A percentile compares a stretch with the other conserved stretches of the same genome.
phyloP scores from a whole-genome alignment of 2,888 invertebrate species.

The Yponomeuta evonymella region DNA sequence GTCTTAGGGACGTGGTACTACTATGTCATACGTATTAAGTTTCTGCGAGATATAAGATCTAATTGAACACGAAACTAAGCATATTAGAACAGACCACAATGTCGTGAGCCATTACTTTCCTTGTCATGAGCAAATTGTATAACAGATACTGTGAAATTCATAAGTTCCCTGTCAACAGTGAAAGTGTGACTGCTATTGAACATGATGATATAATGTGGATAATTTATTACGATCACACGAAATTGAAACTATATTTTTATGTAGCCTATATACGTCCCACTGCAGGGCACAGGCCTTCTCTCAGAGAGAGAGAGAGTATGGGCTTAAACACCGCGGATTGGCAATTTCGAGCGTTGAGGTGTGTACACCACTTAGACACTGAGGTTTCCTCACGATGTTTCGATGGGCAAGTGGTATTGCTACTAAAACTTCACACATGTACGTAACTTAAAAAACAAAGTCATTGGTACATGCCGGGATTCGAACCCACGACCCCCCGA shows the following conservation, averaged over 20 bases:
- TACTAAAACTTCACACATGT: too few relatives aligned
- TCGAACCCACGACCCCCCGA: too few relatives aligned
- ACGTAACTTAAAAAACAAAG: too few relatives aligned
- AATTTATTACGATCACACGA: neutral
- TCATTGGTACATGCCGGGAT: too few relatives aligned
- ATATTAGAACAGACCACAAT: slow-evolving; percentile 20
- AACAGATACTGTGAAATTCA: slow-evolving; percentile 9
- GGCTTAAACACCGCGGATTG: too few relatives aligned
- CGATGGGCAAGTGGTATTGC: too few relatives aligned
- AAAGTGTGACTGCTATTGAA: slow-evolving; percentile 7
- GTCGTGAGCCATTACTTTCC: neutral
- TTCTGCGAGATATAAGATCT: neutral
- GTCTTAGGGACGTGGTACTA: neutral
- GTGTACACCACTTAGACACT: too few relatives aligned
- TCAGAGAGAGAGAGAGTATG: too few relatives aligned
- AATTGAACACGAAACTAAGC: neutral
- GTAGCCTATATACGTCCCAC: too few relatives aligned
- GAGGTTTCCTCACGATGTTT: too few relatives aligned
- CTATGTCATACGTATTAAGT: neutral
- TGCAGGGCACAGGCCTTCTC: too few relatives aligned
- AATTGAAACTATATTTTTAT: neutral
- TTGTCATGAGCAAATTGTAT: neutral
- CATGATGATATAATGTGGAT: neutral
- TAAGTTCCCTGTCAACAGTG: slow-evolving; percentile 3
- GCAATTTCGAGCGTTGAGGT: too few relatives aligned